These are phyloP conservation scores for Caerostris extrusa DNA, from an alignment of 1,140 invertebrate genomes.

Conservation along the genomic window DNA sequence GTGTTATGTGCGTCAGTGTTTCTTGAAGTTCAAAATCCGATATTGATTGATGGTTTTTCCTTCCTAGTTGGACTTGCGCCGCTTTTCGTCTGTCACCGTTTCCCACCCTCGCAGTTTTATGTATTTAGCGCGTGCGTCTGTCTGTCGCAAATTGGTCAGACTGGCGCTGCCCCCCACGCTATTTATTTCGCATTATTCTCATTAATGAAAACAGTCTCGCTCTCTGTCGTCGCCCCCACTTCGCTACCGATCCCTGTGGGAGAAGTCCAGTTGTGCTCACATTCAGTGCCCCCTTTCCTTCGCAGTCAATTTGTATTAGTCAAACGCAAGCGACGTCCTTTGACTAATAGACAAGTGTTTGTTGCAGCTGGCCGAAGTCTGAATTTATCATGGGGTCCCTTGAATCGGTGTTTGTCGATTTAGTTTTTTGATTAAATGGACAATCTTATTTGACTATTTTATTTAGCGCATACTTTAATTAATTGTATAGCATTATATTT, in stretches of 20 bases:
- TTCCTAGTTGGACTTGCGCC: neutral
- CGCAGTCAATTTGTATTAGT: slow-evolving; percentile 25
- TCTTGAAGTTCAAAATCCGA: too few species aligned
- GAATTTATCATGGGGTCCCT: too few species aligned
- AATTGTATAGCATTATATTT: too few species aligned
- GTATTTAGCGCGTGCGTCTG: slow-evolving; percentile 27
- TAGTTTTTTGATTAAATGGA: too few species aligned
- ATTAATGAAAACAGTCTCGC: neutral
- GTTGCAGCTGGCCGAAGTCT: too few species aligned
- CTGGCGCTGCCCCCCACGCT: neutral
- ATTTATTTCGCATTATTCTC: slow-evolving; percentile 31
- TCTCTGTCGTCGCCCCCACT: neutral
- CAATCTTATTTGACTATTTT: too few species aligned
- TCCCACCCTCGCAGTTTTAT: neutral
- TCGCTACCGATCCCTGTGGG: neutral
- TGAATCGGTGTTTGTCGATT: too few species aligned
- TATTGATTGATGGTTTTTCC: neutral
- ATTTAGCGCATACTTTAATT: too few species aligned
- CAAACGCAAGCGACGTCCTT: neutral
- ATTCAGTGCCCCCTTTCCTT: neutral
- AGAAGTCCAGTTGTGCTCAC: neutral
- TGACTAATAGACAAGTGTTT: too few species aligned
- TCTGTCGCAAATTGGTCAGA: neutral
- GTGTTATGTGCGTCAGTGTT: too few species aligned
- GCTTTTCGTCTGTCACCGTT: neutral